Conservation (phyloP, 1,140 invertebrate genomes). For the Chymomyza costata region DNA sequence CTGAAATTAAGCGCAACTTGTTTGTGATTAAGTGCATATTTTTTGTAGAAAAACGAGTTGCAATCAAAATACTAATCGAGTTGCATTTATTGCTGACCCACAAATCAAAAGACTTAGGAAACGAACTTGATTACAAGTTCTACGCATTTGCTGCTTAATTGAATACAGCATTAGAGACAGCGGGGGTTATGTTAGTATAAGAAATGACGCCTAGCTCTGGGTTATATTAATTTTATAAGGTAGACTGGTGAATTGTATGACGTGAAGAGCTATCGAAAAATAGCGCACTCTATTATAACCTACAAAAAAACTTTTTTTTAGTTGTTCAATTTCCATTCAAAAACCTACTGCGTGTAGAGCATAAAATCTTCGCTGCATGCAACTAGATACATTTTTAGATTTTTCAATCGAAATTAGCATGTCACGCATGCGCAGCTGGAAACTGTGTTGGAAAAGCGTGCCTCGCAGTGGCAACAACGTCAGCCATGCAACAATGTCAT, state of each 20-base stretch:
- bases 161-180: slow-evolving; percentile 29
- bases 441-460: too few relatives aligned
- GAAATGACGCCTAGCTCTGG: too few relatives aligned
- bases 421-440: slow-evolving; percentile 64
- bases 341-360: slow-evolving; percentile 1
- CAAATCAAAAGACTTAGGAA: background rate
- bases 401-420: slow-evolving; percentile 48
- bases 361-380: background rate
- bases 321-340: too few relatives aligned
- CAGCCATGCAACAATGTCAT: slow-evolving; percentile 52
- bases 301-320: too few relatives aligned
- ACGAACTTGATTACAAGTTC: slow-evolving; percentile 9
- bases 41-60: slow-evolving; percentile 42
- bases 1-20: slow-evolving; percentile 4
- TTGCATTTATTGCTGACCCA: slow-evolving; percentile 27
- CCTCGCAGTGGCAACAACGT: slow-evolving; percentile 9
- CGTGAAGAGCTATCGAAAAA: too few relatives aligned
- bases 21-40: slow-evolving; percentile 50
- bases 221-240: too few relatives aligned
- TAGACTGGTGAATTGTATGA: too few relatives aligned
- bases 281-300: too few relatives aligned
- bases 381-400: slow-evolving; percentile 10
- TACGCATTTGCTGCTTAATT: slow-evolving; percentile 63
- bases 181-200: too few relatives aligned
- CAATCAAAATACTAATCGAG: slow-evolving; percentile 45